phyloP scores from a whole-genome alignment of 2,888 invertebrate genomes.

The Argynnis bischoffii region DNA sequence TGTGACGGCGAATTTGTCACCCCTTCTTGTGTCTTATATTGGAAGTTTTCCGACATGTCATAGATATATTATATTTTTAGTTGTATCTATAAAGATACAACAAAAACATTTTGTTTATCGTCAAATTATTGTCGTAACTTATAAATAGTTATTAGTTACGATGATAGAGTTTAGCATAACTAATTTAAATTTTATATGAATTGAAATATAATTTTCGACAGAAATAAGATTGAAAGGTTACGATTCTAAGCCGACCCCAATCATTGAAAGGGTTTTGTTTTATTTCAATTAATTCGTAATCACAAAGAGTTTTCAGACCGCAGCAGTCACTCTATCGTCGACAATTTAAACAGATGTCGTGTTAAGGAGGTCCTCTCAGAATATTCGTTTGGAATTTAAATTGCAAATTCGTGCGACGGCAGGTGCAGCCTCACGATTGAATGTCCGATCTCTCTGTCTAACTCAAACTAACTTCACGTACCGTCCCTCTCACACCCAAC shows the following conservation, averaged over 20 bases:
- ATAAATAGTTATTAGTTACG: no score
- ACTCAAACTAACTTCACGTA: conserved; percentile 50
- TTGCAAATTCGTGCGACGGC: conserved; percentile 80
- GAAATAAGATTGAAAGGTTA: conserved; percentile 34
- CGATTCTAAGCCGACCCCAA: conserved; percentile 36
- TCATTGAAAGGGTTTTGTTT: conserved; percentile 66
- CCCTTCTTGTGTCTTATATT: conserved; percentile 49
- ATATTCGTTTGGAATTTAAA: conserved; percentile 81
- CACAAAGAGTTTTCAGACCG: conserved; percentile 71
- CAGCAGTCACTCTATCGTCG: conserved; percentile 78
- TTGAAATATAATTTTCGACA: conserved; percentile 15
- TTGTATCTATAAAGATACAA: no score
- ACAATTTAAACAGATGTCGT: conserved; percentile 82
- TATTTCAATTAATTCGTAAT: conserved; percentile 79
- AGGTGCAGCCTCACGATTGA: conserved; percentile 76
- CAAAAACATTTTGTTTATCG: no score
- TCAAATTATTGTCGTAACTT: no score
- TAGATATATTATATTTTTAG: not conserved
- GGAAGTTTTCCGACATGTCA: not conserved
- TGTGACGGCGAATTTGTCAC: conserved; percentile 55
- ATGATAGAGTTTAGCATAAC: not conserved
- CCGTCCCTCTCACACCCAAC: conserved; percentile 56
- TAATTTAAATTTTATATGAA: conserved; percentile 9
- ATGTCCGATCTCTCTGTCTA: conserved; percentile 60
- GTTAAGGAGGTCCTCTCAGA: conserved; percentile 81